Base-by-base conservation (phyloP, 2,888 invertebrate genomes). In the Cosmorhoe ocellata region DNA sequence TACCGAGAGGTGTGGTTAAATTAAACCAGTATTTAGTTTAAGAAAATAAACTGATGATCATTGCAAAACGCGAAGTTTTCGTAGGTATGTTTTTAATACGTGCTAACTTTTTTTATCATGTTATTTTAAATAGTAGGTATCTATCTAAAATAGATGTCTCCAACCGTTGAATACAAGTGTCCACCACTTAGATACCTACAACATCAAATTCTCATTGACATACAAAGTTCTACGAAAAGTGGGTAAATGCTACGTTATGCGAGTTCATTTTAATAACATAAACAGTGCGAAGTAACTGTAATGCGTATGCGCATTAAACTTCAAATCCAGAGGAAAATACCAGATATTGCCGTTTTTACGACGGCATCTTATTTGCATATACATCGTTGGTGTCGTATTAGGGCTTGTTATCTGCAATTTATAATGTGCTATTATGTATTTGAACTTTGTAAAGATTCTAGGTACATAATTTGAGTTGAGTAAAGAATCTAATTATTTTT, bases 221-320 rank as follows among this genome's bases (percentile, higher is more conserved):
- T 51, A 31, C 28, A 34, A 43, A 46, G 18, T 37, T 46, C 26
- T 43, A 47, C 30, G 39, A 14, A 26, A 37, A 22, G 30, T 42
- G 38, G 56, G 57, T 49, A 58, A 63, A 60, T 63, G 56, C 43
- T 33, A 45, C 49, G 61, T 62, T 64, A 63, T 50, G 48, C 59
- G 54, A 67, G 58, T 40, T 32, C 37, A 47, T 37, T 49, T 46
- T 41, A 62, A 62, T 57, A 61, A 61, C 51, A 63, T 58, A 59
- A 64, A 59, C 38, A 58, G 41, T 50, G 46, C 33, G 34, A 49
- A 44, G 34, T 59, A 50, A 58, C 52, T 41, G 48, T 49, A 22
- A 22, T 41, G 34, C 26, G 32, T 43, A 22, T 38, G 39, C 52
- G 51, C 51, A 59, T 58, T 53, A 48, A 52, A 60, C 32, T 49